Percentiles rank a stretch among this genome's conserved stretches.
phyloP scores from a whole-genome alignment of 2,113 vertebrate species.

The Rana temporaria region DNA sequence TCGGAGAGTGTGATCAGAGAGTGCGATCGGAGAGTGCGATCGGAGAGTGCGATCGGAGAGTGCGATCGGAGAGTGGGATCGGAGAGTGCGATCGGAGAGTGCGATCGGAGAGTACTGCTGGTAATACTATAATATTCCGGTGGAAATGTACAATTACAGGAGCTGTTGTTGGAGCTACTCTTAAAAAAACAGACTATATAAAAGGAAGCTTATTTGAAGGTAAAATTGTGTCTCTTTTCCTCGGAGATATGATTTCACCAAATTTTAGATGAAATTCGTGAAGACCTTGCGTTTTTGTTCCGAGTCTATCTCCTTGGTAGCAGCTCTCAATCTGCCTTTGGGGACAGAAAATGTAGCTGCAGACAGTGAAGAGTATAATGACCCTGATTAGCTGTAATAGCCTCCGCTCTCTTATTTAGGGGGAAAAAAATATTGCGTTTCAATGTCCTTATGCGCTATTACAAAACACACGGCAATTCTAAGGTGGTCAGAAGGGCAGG shows the following conservation, averaged over 20 bases:
- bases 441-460: slow-evolving; percentile 1
- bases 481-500: neutral
- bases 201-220: neutral
- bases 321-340: slow-evolving; percentile 38
- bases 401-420: slow-evolving; percentile 19
- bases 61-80: no score
- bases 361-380: slow-evolving; percentile 41
- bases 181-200: no score
- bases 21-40: no score
- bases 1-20: no score
- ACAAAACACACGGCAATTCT: slow-evolving; percentile 7
- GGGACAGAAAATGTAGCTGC: slow-evolving; percentile 35
- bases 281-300: slow-evolving; percentile 32
- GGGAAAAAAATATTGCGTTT: slow-evolving; percentile 16
- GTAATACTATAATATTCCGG: neutral
- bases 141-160: neutral
- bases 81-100: no score
- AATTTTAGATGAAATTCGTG: slow-evolving; percentile 28
- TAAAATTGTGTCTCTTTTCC: neutral
- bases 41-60: no score
- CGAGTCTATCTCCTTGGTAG: slow-evolving; percentile 41
- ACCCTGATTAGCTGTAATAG: slow-evolving; percentile 42
- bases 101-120: no score
- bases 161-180: neutral
- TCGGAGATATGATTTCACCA: neutral